phyloP scores from a whole-genome alignment of 2,113 vertebrate species.

The Dicaeum eximium region DNA sequence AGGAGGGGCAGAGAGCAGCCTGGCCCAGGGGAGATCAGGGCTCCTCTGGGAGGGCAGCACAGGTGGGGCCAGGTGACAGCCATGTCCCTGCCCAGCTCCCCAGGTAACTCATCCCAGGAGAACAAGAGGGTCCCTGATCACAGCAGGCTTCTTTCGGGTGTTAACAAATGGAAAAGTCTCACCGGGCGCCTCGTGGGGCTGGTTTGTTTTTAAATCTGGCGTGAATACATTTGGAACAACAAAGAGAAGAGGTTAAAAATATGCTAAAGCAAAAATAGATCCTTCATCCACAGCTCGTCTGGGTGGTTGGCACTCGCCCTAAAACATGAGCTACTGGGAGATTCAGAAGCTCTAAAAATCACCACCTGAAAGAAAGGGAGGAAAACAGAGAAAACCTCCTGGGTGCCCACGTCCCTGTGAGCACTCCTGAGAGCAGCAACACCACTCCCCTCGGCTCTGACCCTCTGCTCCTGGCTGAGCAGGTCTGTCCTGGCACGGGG shows the following conservation, averaged over 20 bases:
- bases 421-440: neutral
- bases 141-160: neutral
- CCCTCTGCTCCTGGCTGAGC: neutral
- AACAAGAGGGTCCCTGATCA: neutral
- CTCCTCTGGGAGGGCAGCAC: neutral
- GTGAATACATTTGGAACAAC: neutral
- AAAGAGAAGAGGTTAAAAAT: conserved; percentile 39
- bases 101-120: neutral
- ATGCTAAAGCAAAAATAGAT: conserved; percentile 43
- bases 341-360: neutral
- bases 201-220: conserved; percentile 21
- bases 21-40: neutral
- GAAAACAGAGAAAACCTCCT: fast-evolving
- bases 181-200: fast-evolving
- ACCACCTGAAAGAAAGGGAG: neutral
- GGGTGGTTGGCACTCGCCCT: conserved; percentile 19
- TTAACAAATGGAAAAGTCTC: neutral
- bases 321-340: neutral
- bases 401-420: fast-evolving
- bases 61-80: neutral
- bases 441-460: neutral
- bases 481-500: fast-evolving
- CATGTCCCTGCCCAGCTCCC: neutral
- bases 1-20: neutral
- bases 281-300: neutral